These are phyloP conservation scores for Drosophila parthenogenetica DNA, from an alignment of 2,888 invertebrate genomes.

Conservation along the genomic window DNA sequence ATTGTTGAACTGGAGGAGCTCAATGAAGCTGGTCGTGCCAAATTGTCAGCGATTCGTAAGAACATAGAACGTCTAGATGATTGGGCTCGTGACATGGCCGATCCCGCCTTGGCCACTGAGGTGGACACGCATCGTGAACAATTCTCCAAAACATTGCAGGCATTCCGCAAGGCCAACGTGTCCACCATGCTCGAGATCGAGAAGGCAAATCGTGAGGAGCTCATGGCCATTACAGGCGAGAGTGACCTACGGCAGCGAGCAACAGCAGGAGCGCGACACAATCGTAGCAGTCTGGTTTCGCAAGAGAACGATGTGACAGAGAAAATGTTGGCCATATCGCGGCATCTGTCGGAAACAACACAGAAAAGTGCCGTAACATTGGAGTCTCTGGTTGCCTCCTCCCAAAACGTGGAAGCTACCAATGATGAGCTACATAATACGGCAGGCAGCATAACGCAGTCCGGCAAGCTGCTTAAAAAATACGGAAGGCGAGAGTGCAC, in stretches of 20 bases:
- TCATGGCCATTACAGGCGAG: conserved; percentile 86
- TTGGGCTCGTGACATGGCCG: conserved; percentile 89
- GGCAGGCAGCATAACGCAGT: conserved; percentile 94
- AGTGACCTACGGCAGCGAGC: conserved; percentile 88
- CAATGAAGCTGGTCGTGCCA: conserved; percentile 91
- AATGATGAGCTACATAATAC: conserved; percentile 93
- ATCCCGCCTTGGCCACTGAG: conserved; percentile 88
- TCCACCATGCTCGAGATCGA: conserved; percentile 92
- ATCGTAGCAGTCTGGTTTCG: conserved; percentile 87
- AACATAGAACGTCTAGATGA: conserved; percentile 90
- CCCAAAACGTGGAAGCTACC: conserved; percentile 90
- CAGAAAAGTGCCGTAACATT: conserved; percentile 94
- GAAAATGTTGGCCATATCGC: conserved; percentile 92
- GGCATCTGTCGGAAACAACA: conserved; percentile 94
- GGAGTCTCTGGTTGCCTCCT: conserved; percentile 90
- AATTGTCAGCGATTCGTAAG: conserved; percentile 88
- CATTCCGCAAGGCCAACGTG: conserved; percentile 93
- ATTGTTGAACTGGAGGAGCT: conserved; percentile 89
- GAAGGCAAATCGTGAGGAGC: conserved; percentile 90
- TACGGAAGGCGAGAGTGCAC: conserved; percentile 97
- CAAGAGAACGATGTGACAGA: conserved; percentile 91
- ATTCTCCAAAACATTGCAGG: conserved; percentile 89
- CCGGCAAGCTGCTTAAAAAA: conserved; percentile 96
- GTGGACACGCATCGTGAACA: conserved; percentile 90
- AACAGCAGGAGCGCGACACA: conserved; percentile 83